A percentile compares a stretch with the other conserved stretches of the same genome.
phyloP scores from a whole-genome alignment of 2,113 vertebrate genomes.

The Eubucco bourcierii region DNA sequence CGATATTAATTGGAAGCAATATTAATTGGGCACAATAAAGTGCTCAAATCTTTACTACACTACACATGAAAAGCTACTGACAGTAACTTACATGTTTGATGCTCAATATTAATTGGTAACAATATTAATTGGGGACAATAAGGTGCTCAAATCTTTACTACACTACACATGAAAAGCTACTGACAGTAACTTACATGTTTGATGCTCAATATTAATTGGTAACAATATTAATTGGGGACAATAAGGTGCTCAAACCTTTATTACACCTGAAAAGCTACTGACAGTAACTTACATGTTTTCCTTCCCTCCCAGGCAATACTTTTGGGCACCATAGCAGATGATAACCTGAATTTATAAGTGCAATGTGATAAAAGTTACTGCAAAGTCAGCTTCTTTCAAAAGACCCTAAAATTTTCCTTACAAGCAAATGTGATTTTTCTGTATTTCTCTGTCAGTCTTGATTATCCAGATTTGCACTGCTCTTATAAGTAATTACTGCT shows the following conservation, averaged over 20 bases:
- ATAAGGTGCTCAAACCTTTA: neutral
- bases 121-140: neutral
- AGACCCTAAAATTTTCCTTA: neutral
- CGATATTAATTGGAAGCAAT: too few relatives aligned
- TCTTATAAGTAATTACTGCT: neutral
- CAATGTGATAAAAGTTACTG: neutral
- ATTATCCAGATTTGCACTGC: neutral
- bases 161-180: neutral
- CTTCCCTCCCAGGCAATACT: neutral
- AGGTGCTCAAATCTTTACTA: neutral
- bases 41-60: neutral
- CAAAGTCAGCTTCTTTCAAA: neutral
- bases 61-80: neutral
- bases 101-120: too few relatives aligned
- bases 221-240: too few relatives aligned
- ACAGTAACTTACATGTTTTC: neutral
- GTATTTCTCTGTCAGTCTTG: neutral
- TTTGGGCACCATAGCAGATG: neutral
- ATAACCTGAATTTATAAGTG: neutral
- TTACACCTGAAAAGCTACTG: neutral
- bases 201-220: too few relatives aligned
- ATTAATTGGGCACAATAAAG: neutral
- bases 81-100: neutral
- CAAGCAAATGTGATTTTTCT: neutral
- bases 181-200: neutral